Percentiles rank a stretch among this genome's conserved stretches.
These are phyloP conservation scores for Vanessa atalanta DNA, from an alignment of 1,140 invertebrate species.

Conservation along the genomic window DNA sequence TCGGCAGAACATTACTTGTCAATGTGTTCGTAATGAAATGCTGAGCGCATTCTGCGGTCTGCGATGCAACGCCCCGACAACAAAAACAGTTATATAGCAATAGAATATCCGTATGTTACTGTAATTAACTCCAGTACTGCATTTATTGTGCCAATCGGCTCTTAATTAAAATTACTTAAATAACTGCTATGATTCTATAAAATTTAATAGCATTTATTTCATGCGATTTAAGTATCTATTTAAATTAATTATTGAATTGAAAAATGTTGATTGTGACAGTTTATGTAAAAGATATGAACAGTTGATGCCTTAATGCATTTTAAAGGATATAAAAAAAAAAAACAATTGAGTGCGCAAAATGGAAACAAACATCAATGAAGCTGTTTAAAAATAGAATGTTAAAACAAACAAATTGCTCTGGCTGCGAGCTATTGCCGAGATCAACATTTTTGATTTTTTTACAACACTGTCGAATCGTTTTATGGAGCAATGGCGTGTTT, in stretches of 20 bases:
- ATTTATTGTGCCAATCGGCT: conserved; percentile 29
- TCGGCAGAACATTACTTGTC: conserved; percentile 56
- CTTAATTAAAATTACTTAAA: conserved; percentile 37
- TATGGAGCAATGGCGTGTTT: conserved; percentile 49
- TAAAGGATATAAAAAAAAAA: conserved; percentile 18
- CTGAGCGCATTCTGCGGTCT: conserved; percentile 54
- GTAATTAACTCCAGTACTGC: conserved; percentile 22
- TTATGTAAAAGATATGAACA: not conserved
- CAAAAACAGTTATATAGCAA: conserved; percentile 36
- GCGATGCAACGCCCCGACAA: conserved; percentile 38
- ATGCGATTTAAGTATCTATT: conserved; percentile 1
- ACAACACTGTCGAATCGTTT: conserved; percentile 48
- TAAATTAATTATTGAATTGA: not conserved
- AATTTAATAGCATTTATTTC: conserved; percentile 25
- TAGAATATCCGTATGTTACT: conserved; percentile 19
- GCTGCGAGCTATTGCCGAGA: conserved; percentile 48
- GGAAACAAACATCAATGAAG: conserved; percentile 39
- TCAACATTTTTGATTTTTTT: conserved; percentile 53
- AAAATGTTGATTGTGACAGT: not conserved
- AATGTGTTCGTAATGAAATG: conserved; percentile 65
- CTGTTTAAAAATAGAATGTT: conserved; percentile 47
- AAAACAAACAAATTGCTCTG: conserved; percentile 47
- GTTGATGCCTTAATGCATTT: not conserved
- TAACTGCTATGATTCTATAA: conserved; percentile 24
- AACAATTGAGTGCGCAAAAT: conserved; percentile 24